Evolutionary conservation across 2,113 vertebrate genomes (phyloP).

Genomic region (Corydoras maculifer): DNA sequence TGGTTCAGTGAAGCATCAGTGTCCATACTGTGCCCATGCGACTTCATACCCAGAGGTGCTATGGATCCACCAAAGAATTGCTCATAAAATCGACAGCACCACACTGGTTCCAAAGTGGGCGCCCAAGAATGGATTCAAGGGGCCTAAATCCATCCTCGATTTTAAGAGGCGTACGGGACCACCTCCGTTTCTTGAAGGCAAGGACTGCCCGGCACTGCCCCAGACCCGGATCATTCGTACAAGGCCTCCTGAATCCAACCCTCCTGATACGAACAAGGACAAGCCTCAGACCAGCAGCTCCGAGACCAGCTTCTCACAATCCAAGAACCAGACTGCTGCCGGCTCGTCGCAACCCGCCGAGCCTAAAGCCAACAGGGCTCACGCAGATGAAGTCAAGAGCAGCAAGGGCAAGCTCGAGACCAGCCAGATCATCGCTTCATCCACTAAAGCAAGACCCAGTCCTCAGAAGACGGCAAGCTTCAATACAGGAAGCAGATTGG

Average conservation of each 20-base stretch:
- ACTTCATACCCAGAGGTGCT: slow-evolving; percentile 88
- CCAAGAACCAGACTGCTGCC: slow-evolving; percentile 17
- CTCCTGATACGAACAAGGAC: slow-evolving; percentile 26
- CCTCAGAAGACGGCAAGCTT: slow-evolving; percentile 17
- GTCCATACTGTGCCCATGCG: slow-evolving; percentile 83
- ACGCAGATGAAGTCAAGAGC: slow-evolving; percentile 34
- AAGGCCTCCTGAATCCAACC: slow-evolving; percentile 60
- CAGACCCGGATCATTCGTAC: slow-evolving; percentile 74
- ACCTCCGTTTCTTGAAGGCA: slow-evolving; percentile 82
- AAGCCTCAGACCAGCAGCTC: slow-evolving; percentile 29
- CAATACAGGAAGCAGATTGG: slow-evolving; percentile 57
- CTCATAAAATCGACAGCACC: slow-evolving; percentile 81
- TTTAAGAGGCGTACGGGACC: slow-evolving; percentile 82
- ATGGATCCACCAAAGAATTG: slow-evolving; percentile 89
- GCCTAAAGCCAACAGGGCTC: slow-evolving; percentile 30
- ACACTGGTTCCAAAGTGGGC: slow-evolving; percentile 79
- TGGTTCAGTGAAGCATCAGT: slow-evolving; percentile 73
- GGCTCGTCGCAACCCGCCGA: slow-evolving; percentile 17
- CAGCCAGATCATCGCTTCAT: slow-evolving; percentile 14
- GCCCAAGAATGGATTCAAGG: slow-evolving; percentile 69
- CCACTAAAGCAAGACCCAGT: slow-evolving; percentile 31
- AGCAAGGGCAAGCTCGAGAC: slow-evolving; percentile 30
- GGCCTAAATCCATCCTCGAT: slow-evolving; percentile 61
- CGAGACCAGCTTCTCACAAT: slow-evolving; percentile 28
- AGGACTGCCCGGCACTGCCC: slow-evolving; percentile 83